phyloP scores from a whole-genome alignment of 2,888 invertebrate genomes.

The Allophyes oxyacanthae region DNA sequence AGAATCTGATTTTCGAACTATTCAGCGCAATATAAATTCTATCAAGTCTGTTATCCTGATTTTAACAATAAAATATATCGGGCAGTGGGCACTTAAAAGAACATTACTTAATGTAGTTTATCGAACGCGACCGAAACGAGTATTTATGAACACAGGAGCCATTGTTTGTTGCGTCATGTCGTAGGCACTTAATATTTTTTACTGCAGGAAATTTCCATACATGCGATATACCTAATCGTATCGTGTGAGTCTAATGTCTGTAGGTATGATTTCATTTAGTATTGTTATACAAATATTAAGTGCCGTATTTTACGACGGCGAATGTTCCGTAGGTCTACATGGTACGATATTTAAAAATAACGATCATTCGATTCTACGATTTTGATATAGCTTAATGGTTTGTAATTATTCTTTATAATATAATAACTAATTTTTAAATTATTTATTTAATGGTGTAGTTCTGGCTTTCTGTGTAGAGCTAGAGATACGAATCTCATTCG shows the following conservation, averaged over 20 bases:
- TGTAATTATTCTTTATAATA: no score
- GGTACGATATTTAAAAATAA: conserved; percentile 1
- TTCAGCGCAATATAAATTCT: neutral
- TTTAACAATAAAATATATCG: conserved; percentile 7
- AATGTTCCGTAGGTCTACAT: conserved; percentile 17
- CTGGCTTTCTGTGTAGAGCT: no score
- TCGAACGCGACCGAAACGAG: conserved; percentile 32
- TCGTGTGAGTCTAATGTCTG: conserved; percentile 19
- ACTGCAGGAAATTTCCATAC: conserved; percentile 55
- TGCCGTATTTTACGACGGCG: conserved; percentile 13
- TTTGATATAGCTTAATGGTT: no score
- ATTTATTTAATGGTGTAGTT: no score
- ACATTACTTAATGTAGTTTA: conserved; percentile 34
- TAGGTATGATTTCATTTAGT: conserved; percentile 12
- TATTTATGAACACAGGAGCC: conserved; percentile 43
- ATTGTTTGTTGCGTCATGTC: conserved; percentile 49
- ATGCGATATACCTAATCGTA: conserved; percentile 37
- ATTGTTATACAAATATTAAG: conserved; percentile 21
- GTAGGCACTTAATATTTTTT: conserved; percentile 37
- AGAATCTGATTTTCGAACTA: neutral
- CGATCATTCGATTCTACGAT: neutral
- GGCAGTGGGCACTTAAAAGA: conserved; percentile 8
- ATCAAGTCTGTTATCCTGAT: no score
- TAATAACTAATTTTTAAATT: no score
- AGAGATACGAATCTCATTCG: neutral